Evolutionary conservation across 2,888 invertebrate genomes (phyloP).

Genomic region (Andrena hattorfiana): DNA sequence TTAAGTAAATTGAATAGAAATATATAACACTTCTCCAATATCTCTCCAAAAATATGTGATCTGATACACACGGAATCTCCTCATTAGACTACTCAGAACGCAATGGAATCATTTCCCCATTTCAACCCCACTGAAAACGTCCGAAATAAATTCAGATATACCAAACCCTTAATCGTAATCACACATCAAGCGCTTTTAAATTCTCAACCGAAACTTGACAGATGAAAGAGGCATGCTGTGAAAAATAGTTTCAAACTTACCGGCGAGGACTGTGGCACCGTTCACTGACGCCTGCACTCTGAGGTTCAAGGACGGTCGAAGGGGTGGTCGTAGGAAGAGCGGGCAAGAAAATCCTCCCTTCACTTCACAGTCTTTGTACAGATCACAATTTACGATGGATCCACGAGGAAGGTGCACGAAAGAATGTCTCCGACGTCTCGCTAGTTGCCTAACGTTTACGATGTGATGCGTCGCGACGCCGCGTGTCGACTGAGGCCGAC

Average conservation of each 20-base stretch:
- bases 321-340: not conserved
- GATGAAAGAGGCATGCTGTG: not conserved
- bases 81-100: too few relatives aligned
- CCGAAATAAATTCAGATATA: too few relatives aligned
- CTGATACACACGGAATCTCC: too few relatives aligned
- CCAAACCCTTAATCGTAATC: too few relatives aligned
- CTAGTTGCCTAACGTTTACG: conserved; percentile 16
- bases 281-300: conserved; percentile 4
- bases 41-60: too few relatives aligned
- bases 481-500: conserved; percentile 76
- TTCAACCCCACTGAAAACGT: too few relatives aligned
- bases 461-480: conserved; percentile 72
- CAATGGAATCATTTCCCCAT: too few relatives aligned
- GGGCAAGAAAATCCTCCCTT: not conserved
- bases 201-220: not conserved
- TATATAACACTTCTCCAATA: too few relatives aligned
- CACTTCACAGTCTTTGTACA: conserved; percentile 18
- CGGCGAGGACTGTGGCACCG: not conserved
- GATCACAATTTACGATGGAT: not conserved
- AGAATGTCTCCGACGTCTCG: not conserved
- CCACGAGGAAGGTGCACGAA: not conserved
- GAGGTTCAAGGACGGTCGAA: conserved; percentile 10
- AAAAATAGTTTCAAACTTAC: conserved; percentile 13
- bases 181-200: too few relatives aligned
- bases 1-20: too few relatives aligned